Conservation (phyloP, 2,113 vertebrate species). For the Phycodurus eques region DNA sequence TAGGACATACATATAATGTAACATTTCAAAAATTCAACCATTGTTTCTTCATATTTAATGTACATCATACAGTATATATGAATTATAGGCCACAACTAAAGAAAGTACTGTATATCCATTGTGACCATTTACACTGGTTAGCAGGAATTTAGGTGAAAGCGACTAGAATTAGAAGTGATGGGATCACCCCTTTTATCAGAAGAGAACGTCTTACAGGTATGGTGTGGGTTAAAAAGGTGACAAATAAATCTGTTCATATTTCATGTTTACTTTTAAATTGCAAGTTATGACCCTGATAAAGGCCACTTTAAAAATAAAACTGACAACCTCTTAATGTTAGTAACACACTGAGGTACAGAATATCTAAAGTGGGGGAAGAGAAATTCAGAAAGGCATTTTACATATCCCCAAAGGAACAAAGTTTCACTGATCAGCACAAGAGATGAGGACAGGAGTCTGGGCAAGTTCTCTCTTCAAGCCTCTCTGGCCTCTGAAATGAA, state of each 20-base stretch:
- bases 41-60: conserved; percentile 25
- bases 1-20: neutral
- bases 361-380: conserved; percentile 31
- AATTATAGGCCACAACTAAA: conserved; percentile 28
- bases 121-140: conserved; percentile 59
- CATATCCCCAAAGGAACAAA: conserved; percentile 58
- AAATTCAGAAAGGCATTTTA: conserved; percentile 45
- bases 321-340: conserved; percentile 50
- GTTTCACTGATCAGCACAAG: conserved; percentile 97
- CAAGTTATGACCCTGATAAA: conserved; percentile 64
- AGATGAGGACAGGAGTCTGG: conserved; percentile 94
- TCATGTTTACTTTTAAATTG: conserved; percentile 52
- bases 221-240: conserved; percentile 63
- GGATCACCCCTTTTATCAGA: conserved; percentile 54
- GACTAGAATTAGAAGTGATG: conserved; percentile 55
- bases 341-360: conserved; percentile 52
- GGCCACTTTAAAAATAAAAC: conserved; percentile 59
- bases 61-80: conserved; percentile 19
- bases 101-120: conserved; percentile 29
- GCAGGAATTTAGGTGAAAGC: conserved; percentile 59
- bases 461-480: conserved; percentile 92
- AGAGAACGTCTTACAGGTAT: conserved; percentile 48
- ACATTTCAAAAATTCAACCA: conserved; percentile 40
- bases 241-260: conserved; percentile 34
- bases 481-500: conserved; percentile 88